Evolutionary conservation across 2,113 vertebrate species (phyloP), one percentile per base, ranked within the genome.

Genomic region (Steatornis caripensis): DNA sequence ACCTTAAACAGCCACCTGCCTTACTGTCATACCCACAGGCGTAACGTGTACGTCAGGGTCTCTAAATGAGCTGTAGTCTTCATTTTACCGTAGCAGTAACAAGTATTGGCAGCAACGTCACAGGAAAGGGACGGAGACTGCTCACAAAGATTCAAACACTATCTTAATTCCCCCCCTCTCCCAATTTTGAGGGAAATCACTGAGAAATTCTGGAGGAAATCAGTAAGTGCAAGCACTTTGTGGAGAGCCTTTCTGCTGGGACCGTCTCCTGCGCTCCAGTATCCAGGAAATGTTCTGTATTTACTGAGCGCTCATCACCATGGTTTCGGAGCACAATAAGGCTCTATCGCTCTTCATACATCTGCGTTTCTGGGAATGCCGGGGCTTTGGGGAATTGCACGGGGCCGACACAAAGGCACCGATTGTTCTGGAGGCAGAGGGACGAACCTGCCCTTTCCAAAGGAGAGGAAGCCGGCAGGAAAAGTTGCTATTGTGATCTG

Each of bases 381-480:
- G 37, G 83, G 70, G 81, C 95, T 91, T 23, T 78, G 89, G 96
- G 92, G 94, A 94, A 93, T 91, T 93, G 88, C 69, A 51, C 6
- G 1, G 54, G 95, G 54, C 92, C 0, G 2, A 87, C 92, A 97
- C 95, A 97, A 97, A 97, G 92, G 89, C 87, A 82, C 90, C 10
- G 48, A 96, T 89, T 97, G 96, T 96, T 97, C 95, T 87, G 89
- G n/a, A 97, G 90, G 89, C 90, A 60, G 48, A 57, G 84, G 93
- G 93, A 94, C 7, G 7, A 87, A 92, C 87, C 96, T 96, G 91
- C 94, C 84, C 95, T 93, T 97, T 92, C 39, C 62, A 64, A 43
- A n/a, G 61, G 72, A 57, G 90, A 91, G 92, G 89, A 97, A 95
- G 49, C 45, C 15, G 0, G 65, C 94, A 92, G 94, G 95, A 96